These are phyloP conservation scores for Choristoneura fumiferana DNA, from an alignment of 1,140 invertebrate genomes.

Conservation along the genomic window DNA sequence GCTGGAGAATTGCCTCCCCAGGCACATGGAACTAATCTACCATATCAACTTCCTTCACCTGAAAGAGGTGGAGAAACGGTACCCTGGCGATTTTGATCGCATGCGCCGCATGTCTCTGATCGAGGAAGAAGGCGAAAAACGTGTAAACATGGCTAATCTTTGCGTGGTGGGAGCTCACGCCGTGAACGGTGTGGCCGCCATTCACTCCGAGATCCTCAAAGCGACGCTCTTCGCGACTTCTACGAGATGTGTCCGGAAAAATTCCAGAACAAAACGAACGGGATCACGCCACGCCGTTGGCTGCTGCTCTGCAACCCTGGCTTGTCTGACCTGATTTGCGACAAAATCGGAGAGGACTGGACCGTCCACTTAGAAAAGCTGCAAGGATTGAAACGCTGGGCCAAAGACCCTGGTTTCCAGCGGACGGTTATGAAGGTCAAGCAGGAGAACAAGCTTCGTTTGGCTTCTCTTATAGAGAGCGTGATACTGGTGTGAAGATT, in stretches of 20 bases:
- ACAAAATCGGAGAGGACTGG: slow-evolving; percentile 99
- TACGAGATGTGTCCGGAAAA: slow-evolving; percentile 96
- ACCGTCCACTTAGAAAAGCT: slow-evolving; percentile 95
- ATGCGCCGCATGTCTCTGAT: slow-evolving; percentile 96
- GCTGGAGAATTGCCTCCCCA: slow-evolving; percentile 92
- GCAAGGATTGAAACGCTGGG: slow-evolving; percentile 89
- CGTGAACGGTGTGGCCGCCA: slow-evolving; percentile 97
- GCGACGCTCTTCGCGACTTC: slow-evolving; percentile 91
- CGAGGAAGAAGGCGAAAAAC: slow-evolving; percentile 97
- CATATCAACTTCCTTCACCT: slow-evolving; percentile 95
- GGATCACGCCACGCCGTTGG: slow-evolving; percentile 98
- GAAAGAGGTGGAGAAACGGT: slow-evolving; percentile 86
- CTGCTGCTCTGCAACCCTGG: slow-evolving; percentile 96
- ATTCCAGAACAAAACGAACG: slow-evolving; percentile 99
- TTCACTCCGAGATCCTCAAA: slow-evolving; percentile 99
- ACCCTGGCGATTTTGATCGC: slow-evolving; percentile 91
- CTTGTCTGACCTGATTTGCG: slow-evolving; percentile 95
- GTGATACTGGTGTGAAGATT: slow-evolving; percentile 93
- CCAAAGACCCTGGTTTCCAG: slow-evolving; percentile 93
- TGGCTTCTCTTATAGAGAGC: slow-evolving; percentile 92
- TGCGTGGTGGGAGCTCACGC: slow-evolving; percentile 98
- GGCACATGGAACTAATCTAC: slow-evolving; percentile 99
- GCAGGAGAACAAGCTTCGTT: slow-evolving; percentile 97
- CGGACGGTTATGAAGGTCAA: slow-evolving; percentile 95
- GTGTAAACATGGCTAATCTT: slow-evolving; percentile 98